A percentile compares a stretch with the other conserved stretches of the same genome.
Evolutionary conservation across 2,888 invertebrate genomes (phyloP).

Genomic region (Arge pagana): DNA sequence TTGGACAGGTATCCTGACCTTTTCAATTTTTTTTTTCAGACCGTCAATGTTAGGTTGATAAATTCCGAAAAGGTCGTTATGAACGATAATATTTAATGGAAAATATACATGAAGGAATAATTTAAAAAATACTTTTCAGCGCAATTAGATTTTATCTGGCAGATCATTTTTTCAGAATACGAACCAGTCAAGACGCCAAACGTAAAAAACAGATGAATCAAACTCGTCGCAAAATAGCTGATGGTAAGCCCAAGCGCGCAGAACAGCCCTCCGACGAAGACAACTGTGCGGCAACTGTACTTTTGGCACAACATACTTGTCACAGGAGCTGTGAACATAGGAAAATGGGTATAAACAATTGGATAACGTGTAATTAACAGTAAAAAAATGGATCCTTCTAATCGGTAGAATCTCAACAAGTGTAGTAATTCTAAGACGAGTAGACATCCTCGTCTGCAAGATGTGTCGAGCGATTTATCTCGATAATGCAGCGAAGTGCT

Average conservation of each 20-base stretch:
- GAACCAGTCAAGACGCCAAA: slow-evolving; percentile 75
- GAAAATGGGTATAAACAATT: too few relatives aligned
- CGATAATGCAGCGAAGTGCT: too few relatives aligned
- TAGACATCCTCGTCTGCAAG: too few relatives aligned
- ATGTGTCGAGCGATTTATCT: too few relatives aligned
- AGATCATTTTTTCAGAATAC: slow-evolving; percentile 25
- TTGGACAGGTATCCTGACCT: too few relatives aligned
- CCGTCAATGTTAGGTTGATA: background rate
- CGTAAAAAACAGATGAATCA: slow-evolving; percentile 71
- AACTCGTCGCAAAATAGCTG: slow-evolving; percentile 72
- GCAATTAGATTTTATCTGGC: too few relatives aligned
- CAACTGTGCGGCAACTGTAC: slow-evolving; percentile 68
- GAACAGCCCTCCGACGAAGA: slow-evolving; percentile 74
- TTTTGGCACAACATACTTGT: slow-evolving; percentile 74
- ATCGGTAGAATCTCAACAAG: too few relatives aligned
- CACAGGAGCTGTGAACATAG: slow-evolving; percentile 64
- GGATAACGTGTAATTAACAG: too few relatives aligned
- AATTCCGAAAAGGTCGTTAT: too few relatives aligned
- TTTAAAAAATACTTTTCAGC: background rate
- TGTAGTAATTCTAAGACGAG: too few relatives aligned
- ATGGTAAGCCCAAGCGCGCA: slow-evolving; percentile 72
- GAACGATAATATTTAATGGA: background rate
- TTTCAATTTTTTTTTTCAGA: background rate
- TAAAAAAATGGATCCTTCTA: too few relatives aligned
- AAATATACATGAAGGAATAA: background rate